Percentiles rank a stretch among this genome's conserved stretches.
Conservation (phyloP, 2,888 invertebrate genomes). For the Agonopterix arenella region DNA sequence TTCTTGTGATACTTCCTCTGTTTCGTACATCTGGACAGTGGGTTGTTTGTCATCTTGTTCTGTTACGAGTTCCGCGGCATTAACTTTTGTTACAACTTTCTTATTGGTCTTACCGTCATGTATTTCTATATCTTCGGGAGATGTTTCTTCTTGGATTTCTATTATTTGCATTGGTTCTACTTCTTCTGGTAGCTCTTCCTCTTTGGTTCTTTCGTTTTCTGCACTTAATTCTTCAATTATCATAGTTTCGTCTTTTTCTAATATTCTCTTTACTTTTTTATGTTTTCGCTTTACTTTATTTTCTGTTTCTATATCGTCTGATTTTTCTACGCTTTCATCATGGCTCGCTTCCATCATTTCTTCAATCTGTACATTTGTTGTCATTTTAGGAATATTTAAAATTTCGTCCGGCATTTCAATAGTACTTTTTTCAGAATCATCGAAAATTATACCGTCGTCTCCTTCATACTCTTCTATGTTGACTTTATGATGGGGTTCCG, state of each 20-base stretch:
- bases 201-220: no score
- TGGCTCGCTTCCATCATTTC: slow-evolving; percentile 32
- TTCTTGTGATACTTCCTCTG: slow-evolving; percentile 2
- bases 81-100: no score
- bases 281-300: slow-evolving; percentile 11
- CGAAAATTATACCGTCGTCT: slow-evolving; percentile 27
- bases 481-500: slow-evolving; percentile 33
- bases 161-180: no score
- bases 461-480: slow-evolving; percentile 60
- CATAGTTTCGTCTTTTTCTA: slow-evolving; percentile 20
- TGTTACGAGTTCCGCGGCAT: no score
- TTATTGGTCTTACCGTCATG: no score
- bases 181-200: no score
- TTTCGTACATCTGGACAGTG: slow-evolving; percentile 32
- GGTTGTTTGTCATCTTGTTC: no score
- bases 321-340: slow-evolving; percentile 14
- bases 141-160: no score
- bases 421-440: slow-evolving; percentile 41
- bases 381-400: slow-evolving; percentile 42
- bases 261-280: slow-evolving; percentile 27
- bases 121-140: no score
- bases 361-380: slow-evolving; percentile 44
- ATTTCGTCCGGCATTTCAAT: slow-evolving; percentile 52
- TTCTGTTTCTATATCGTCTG: slow-evolving; percentile 18
- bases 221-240: slow-evolving; percentile 7